Evolutionary conservation across 2,888 invertebrate genomes (phyloP), one percentile per base, ranked within the genome.

Genomic region (Nemapogon koenigi): DNA sequence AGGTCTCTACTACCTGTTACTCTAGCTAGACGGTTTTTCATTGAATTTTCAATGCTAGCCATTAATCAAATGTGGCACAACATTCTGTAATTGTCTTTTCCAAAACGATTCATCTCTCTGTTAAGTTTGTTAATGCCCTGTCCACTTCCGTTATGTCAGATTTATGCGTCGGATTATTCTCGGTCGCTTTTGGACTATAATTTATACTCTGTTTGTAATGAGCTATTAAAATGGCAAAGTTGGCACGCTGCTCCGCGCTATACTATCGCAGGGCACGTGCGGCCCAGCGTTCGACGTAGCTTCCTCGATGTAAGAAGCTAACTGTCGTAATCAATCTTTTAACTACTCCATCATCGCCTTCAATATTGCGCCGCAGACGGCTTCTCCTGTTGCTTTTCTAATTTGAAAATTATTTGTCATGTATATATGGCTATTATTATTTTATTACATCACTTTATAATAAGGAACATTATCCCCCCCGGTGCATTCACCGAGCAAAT

Each of bases 151-250:
- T 16, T 35, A 26, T 22, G 13, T 35, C 26, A 53, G 52, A 64
- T 64, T 60, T 58, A 62, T 57, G 54, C 31, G 46, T 53, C 43
- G 48, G 48, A 61, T 62, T 62, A 65, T 64, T 65, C 49, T 58
- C 52, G 49, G 49, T 51, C 52, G 51, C 51, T 50, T 55, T 50
- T 52, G 56, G 53, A 53, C 47, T 49, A 53, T 53, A 60, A 62
- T 55, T 59, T 62, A 57, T 55, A 53, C 48, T 52, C 46, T 41
- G 45, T 41, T 44, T 55, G 53, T 63, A 62, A 61, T 61, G 58
- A 62, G 59, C 61, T 64, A 67, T 65, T 65, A 65, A 62, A 57
- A 57, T 59, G 45, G 44, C 49, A 52, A 53, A 58, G 51, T 67
- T 69, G 65, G 67, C 70, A 63, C 55, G 49, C 46, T 46, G 45